Evolutionary conservation across 2,888 invertebrate genomes (phyloP).

Genomic region (Adineta ricciae): DNA sequence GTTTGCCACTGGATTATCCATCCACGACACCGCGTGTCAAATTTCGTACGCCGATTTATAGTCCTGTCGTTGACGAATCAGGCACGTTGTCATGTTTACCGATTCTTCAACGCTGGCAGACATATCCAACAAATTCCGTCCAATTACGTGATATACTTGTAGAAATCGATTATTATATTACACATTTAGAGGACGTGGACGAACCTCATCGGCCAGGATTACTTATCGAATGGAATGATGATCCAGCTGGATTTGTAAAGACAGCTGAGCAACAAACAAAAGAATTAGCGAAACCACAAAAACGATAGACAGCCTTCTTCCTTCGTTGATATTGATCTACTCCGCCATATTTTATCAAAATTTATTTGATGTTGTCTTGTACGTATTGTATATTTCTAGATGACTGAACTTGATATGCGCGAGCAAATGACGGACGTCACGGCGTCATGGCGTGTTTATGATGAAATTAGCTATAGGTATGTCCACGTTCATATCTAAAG

Average conservation of each 20-base stretch:
- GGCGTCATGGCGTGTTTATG: neutral
- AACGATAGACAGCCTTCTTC: neutral
- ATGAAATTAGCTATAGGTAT: conserved; percentile 3
- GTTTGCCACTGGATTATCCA: conserved; percentile 16
- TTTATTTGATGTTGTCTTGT: neutral
- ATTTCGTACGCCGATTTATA: conserved; percentile 10
- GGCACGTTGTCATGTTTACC: neutral
- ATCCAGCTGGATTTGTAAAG: neutral
- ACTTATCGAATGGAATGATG: neutral
- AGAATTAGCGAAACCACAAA: conserved; percentile 1
- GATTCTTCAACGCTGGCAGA: neutral
- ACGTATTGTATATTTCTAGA: conserved; percentile 15
- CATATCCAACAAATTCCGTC: neutral
- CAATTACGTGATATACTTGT: neutral
- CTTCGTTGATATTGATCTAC: too few relatives aligned
- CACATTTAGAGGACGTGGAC: conserved; percentile 15
- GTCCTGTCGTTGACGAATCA: neutral
- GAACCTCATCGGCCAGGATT: neutral
- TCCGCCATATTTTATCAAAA: neutral
- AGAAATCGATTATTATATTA: conserved; percentile 20
- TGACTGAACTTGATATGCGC: neutral
- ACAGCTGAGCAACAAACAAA: conserved; percentile 14
- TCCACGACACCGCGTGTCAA: neutral
- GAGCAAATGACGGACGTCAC: neutral
- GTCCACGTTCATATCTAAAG: too few relatives aligned